A percentile compares a stretch with the other conserved stretches of the same genome.
phyloP scores from a whole-genome alignment of 2,113 vertebrate species.

The Dinomys branickii region DNA sequence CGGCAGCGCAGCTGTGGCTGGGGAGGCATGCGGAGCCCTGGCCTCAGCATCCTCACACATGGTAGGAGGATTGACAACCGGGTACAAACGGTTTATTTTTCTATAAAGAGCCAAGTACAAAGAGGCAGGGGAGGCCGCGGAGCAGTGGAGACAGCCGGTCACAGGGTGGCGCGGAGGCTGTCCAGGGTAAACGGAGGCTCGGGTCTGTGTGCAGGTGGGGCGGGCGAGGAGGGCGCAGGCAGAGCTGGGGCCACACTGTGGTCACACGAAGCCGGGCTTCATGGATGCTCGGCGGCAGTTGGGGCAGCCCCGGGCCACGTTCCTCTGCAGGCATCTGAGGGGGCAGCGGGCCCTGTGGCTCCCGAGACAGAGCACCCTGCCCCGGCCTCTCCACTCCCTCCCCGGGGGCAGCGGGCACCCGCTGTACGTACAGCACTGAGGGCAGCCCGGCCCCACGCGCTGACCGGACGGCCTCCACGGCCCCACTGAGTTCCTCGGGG shows the following conservation, averaged over 20 bases:
- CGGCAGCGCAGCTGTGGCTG: neutral
- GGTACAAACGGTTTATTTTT: constrained; percentile 75
- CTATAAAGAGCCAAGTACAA: constrained; percentile 75
- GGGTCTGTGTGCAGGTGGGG: neutral
- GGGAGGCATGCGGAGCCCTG: rapidly evolving
- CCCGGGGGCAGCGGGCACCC: neutral
- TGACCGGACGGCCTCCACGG: neutral
- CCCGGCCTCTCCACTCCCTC: neutral
- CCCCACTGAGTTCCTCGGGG: neutral
- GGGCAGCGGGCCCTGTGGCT: neutral
- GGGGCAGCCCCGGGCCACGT: constrained; percentile 94
- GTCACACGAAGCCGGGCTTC: constrained; percentile 98
- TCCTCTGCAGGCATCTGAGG: constrained; percentile 94
- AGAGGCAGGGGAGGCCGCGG: neutral
- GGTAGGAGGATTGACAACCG: neutral
- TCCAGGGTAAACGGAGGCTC: neutral
- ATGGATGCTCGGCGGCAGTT: constrained; percentile 95
- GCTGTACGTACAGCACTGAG: neutral
- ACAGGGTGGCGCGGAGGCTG: neutral
- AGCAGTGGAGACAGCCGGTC: neutral
- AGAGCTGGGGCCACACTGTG: neutral
- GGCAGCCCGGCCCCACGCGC: rapidly evolving
- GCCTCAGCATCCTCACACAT: neutral
- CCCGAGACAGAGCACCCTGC: too few species aligned
- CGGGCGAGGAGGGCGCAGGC: neutral